Evolutionary conservation across 1,140 invertebrate species (phyloP).

Genomic region (Cyclargus thomasi): DNA sequence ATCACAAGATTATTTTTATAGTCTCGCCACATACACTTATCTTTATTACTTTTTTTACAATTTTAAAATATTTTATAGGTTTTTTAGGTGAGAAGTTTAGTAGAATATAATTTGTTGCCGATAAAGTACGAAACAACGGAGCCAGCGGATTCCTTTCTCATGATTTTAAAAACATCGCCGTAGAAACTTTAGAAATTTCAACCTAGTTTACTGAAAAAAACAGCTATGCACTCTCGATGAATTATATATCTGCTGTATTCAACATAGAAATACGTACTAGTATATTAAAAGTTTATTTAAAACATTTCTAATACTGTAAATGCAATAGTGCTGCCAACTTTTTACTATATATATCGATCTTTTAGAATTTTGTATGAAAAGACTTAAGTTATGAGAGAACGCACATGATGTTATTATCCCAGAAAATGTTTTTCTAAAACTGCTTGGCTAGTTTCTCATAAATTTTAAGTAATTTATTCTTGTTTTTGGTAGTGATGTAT

Average conservation of each 20-base stretch:
- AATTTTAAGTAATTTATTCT: not conserved
- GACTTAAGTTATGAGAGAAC: too few relatives aligned
- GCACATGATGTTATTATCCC: too few relatives aligned
- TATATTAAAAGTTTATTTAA: too few relatives aligned
- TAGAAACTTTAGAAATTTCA: not conserved
- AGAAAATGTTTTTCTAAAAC: too few relatives aligned
- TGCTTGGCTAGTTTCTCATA: too few relatives aligned
- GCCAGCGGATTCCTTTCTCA: not conserved
- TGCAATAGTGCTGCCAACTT: too few relatives aligned
- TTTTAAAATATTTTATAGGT: slow-evolving; percentile 4
- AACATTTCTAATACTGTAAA: too few relatives aligned
- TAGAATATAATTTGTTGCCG: slow-evolving; percentile 3
- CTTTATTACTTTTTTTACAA: slow-evolving; percentile 1
- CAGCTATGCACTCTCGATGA: not conserved
- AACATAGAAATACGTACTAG: too few relatives aligned
- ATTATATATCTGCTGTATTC: too few relatives aligned
- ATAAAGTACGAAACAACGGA: slow-evolving; percentile 5
- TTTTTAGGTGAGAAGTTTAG: slow-evolving; percentile 10
- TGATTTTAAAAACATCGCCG: not conserved
- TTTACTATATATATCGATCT: too few relatives aligned
- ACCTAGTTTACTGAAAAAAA: too few relatives aligned
- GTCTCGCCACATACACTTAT: not conserved
- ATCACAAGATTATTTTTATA: slow-evolving; percentile 4
- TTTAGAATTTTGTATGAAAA: too few relatives aligned
- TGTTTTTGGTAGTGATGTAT: not conserved